These are phyloP conservation scores for Euleptes europaea DNA, from an alignment of 2,113 vertebrate genomes.

Conservation along the genomic window DNA sequence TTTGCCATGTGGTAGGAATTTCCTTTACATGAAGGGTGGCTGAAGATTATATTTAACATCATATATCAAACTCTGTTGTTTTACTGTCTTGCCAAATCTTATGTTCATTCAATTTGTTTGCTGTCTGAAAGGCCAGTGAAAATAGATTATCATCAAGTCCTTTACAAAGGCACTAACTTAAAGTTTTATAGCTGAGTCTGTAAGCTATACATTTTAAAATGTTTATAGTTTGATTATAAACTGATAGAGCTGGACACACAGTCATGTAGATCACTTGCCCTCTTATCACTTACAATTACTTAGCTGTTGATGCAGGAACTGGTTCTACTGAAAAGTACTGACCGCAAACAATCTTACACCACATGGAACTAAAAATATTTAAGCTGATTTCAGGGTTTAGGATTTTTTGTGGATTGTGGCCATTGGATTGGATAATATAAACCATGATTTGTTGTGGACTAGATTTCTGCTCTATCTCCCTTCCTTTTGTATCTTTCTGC, in stretches of 20 bases:
- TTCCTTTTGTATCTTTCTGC: too few relatives aligned
- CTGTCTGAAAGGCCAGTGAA: conserved; percentile 6
- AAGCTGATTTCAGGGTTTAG: not conserved
- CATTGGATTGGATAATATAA: too few relatives aligned
- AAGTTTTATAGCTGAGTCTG: not conserved
- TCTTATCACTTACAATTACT: not conserved
- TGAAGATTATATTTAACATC: conserved; percentile 70
- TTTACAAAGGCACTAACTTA: not conserved
- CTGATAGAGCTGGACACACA: not conserved
- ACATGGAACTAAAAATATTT: not conserved
- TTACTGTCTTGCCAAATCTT: conserved; percentile 57
- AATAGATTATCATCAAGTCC: conserved; percentile 41
- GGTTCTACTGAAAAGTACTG: not conserved
- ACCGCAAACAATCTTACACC: not conserved
- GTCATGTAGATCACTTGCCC: not conserved
- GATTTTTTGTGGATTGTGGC: too few relatives aligned
- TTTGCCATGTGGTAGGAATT: conserved; percentile 74
- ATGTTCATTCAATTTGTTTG: conserved; percentile 15
- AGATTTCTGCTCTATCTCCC: too few relatives aligned
- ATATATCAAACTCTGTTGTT: conserved; percentile 62
- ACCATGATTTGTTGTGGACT: too few relatives aligned
- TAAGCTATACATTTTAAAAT: not conserved
- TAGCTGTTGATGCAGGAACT: not conserved
- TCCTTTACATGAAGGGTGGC: conserved; percentile 71
- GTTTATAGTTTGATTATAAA: not conserved